phyloP scores from a whole-genome alignment of 2,113 vertebrate species.

The Ceyx melanurus region DNA sequence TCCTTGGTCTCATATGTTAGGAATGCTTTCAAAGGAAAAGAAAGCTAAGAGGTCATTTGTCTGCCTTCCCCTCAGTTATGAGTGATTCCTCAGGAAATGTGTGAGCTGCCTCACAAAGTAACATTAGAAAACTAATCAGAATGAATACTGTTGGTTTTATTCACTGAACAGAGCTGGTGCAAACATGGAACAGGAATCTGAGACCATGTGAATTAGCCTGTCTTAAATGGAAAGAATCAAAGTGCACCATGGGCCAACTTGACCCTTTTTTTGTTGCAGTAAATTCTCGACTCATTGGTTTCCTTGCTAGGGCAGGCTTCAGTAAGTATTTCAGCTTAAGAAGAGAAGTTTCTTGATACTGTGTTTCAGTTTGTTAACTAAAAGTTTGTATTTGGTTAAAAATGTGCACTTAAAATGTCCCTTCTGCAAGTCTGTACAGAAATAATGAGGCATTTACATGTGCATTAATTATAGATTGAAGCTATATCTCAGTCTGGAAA shows the following conservation, averaged over 20 bases:
- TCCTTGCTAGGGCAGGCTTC: neutral
- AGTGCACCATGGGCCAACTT: neutral
- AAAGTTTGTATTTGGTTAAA: neutral
- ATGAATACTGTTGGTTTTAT: neutral
- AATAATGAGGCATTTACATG: slow-evolving; percentile 10
- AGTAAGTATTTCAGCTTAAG: neutral
- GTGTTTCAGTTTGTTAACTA: neutral
- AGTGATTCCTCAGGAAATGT: neutral
- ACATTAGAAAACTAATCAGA: neutral
- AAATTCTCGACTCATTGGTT: neutral
- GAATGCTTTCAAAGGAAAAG: too few species aligned
- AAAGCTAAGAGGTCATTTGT: neutral
- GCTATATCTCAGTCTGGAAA: neutral
- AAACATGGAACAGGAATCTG: neutral
- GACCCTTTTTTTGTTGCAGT: neutral
- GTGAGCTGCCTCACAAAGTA: neutral
- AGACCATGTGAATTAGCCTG: neutral
- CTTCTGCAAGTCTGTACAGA: neutral
- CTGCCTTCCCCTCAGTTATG: fast-evolving
- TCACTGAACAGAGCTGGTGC: neutral
- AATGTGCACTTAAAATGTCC: neutral
- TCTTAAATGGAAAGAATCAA: neutral
- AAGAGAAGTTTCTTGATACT: neutral
- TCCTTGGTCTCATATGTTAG: neutral
- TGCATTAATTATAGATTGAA: neutral